A percentile compares a stretch with the other conserved stretches of the same genome.
phyloP scores from a whole-genome alignment of 1,140 invertebrate genomes.

The Plectus sambesii region DNA sequence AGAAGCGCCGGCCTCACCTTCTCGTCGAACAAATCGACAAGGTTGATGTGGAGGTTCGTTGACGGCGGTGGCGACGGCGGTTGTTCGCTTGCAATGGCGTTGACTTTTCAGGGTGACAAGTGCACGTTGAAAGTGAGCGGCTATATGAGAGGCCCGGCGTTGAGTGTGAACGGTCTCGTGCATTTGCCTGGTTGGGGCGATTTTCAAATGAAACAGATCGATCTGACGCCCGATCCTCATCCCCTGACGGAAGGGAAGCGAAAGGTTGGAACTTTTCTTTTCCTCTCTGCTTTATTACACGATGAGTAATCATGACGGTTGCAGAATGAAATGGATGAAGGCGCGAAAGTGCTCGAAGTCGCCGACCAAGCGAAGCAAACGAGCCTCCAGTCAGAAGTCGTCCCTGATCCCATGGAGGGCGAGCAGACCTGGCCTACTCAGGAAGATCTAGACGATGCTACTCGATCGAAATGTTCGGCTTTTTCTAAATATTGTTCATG shows the following conservation, averaged over 20 bases:
- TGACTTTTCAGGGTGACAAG: not conserved
- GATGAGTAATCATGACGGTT: too few relatives aligned
- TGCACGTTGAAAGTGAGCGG: conserved; percentile 69
- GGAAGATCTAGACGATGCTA: conserved; percentile 62
- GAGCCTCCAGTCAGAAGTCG: conserved; percentile 57
- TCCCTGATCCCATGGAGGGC: conserved; percentile 76
- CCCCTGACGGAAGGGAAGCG: conserved; percentile 50
- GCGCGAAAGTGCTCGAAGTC: conserved; percentile 2
- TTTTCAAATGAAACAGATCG: conserved; percentile 75
- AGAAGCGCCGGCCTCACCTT: conserved; percentile 22
- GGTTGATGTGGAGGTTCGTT: conserved; percentile 11
- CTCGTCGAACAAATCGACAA: conserved; percentile 23
- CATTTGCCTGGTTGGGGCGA: conserved; percentile 80
- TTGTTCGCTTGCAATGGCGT: not conserved
- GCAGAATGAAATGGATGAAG: conserved; percentile 4
- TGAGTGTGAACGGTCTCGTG: conserved; percentile 73
- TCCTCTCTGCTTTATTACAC: too few relatives aligned
- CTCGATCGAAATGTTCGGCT: conserved; percentile 12
- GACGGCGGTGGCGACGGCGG: not conserved
- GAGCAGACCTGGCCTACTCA: conserved; percentile 92
- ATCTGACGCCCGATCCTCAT: conserved; percentile 62
- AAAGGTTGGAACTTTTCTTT: too few relatives aligned
- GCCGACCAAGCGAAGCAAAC: conserved; percentile 17
- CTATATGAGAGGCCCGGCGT: conserved; percentile 63
- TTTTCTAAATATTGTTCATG: too few relatives aligned